Conservation (phyloP, 2,888 invertebrate species). For the Polyommatus icarus region DNA sequence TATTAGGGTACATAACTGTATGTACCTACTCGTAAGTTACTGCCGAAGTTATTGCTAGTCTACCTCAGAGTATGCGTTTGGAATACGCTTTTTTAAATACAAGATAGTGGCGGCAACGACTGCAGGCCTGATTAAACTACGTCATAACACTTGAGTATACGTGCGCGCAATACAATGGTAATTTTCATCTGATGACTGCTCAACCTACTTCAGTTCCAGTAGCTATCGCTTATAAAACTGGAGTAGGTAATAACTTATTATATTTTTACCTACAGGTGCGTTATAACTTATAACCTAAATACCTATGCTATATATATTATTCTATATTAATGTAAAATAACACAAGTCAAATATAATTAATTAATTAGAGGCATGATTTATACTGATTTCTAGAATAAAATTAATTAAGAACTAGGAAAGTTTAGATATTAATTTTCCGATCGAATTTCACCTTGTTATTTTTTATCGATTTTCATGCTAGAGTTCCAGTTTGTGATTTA, state of each 20-base stretch:
- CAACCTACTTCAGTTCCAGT: no score
- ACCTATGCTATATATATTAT: not conserved
- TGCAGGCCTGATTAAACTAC: no score
- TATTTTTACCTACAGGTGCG: not conserved
- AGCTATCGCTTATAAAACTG: no score
- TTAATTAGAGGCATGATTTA: not conserved
- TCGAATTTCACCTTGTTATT: conserved; percentile 5
- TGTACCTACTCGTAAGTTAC: not conserved
- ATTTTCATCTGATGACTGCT: no score
- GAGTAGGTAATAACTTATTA: no score
- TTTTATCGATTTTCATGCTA: conserved; percentile 14
- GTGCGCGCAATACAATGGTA: no score
- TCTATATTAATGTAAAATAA: not conserved
- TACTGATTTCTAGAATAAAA: not conserved
- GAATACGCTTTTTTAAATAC: no score
- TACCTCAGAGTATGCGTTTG: no score
- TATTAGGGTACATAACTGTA: not conserved
- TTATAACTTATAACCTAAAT: not conserved
- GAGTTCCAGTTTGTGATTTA: not conserved
- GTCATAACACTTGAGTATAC: no score
- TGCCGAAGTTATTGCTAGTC: no score
- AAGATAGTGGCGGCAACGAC: no score
- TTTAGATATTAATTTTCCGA: conserved; percentile 9
- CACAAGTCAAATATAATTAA: not conserved
- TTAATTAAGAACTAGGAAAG: conserved; percentile 1